phyloP scores from a whole-genome alignment of 1,140 invertebrate genomes.

The Ephestia elutella region DNA sequence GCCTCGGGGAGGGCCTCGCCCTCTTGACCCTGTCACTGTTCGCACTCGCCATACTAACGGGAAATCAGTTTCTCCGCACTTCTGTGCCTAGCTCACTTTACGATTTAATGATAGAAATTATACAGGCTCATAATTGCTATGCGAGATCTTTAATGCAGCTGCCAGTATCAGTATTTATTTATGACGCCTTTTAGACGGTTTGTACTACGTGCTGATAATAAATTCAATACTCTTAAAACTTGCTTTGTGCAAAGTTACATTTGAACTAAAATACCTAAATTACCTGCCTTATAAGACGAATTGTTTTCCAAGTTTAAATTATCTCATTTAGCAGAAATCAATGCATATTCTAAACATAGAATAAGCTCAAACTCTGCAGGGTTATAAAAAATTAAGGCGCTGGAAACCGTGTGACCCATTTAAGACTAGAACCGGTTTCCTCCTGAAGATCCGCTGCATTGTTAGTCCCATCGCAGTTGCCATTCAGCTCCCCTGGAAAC shows the following conservation, averaged over 20 bases:
- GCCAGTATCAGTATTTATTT: background rate
- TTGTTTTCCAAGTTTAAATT: no score
- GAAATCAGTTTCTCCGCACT: slow-evolving; percentile 50
- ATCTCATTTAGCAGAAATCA: no score
- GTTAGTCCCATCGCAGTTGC: slow-evolving; percentile 61
- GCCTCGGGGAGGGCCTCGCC: slow-evolving; percentile 53
- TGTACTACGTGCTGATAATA: background rate
- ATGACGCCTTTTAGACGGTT: background rate
- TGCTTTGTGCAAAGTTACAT: no score
- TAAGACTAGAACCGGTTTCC: slow-evolving; percentile 67
- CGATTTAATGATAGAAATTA: slow-evolving; percentile 31
- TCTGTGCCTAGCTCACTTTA: slow-evolving; percentile 23
- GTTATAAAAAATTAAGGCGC: slow-evolving; percentile 51
- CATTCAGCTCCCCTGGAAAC: slow-evolving; percentile 58
- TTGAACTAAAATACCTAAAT: background rate
- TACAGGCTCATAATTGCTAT: slow-evolving; percentile 21
- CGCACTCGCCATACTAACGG: slow-evolving; percentile 58
- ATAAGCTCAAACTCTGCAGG: background rate
- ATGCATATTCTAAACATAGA: no score
- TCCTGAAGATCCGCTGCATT: slow-evolving; percentile 65
- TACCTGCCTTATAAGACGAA: no score
- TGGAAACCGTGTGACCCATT: slow-evolving; percentile 72
- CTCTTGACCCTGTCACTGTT: slow-evolving; percentile 64
- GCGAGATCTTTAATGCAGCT: background rate
- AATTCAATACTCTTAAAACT: background rate